These are phyloP conservation scores for Acinonyx jubatus DNA, from an alignment of 2,113 vertebrate genomes.

Conservation along the genomic window DNA sequence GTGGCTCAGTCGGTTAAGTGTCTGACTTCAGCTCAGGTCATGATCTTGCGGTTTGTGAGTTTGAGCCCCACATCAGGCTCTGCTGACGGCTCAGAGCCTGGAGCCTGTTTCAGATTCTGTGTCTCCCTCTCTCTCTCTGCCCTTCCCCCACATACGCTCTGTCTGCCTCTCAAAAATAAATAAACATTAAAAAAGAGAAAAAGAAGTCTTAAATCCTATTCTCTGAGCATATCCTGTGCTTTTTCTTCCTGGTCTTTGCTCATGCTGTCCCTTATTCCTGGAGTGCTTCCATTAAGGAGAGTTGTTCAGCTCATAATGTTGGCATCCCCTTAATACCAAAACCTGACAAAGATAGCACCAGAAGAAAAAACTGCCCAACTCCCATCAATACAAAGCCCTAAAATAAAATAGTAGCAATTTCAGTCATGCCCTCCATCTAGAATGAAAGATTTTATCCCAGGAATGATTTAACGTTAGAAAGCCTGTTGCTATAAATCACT, in stretches of 20 bases:
- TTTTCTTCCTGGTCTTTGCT: not conserved
- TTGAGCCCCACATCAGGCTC: too few relatives aligned
- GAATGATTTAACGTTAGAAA: slow-evolving; percentile 14
- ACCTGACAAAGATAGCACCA: not conserved
- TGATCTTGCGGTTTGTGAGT: too few relatives aligned
- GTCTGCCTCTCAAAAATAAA: too few relatives aligned
- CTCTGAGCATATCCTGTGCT: not conserved
- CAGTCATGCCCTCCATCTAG: not conserved
- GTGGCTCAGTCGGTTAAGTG: too few relatives aligned
- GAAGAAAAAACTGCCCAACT: not conserved
- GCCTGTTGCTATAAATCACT: not conserved
- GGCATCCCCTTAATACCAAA: not conserved
- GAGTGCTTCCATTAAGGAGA: not conserved
- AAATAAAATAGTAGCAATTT: not conserved
- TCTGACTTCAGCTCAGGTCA: too few relatives aligned
- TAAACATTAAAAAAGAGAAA: not conserved
- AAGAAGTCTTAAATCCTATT: not conserved
- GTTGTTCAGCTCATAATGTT: not conserved
- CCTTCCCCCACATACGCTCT: too few relatives aligned
- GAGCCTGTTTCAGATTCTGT: too few relatives aligned
- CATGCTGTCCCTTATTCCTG: not conserved
- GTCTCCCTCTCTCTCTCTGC: too few relatives aligned
- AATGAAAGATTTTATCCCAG: not conserved
- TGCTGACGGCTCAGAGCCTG: too few relatives aligned
- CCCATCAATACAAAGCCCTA: not conserved